Conservation (phyloP, 2,113 vertebrate genomes). For the Alosa alosa region DNA sequence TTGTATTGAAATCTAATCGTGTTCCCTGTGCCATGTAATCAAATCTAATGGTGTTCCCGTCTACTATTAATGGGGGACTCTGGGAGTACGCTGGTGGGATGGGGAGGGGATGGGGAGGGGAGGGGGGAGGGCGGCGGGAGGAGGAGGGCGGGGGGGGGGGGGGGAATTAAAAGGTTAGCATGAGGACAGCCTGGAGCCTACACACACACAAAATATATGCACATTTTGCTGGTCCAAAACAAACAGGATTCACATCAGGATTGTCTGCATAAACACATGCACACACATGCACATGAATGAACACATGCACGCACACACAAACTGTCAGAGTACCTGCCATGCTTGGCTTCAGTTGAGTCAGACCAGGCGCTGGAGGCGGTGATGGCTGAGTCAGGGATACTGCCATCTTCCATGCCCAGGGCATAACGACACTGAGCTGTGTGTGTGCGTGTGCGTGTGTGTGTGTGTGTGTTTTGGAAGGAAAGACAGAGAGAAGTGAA, state of each 20-base stretch:
- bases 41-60: constrained; percentile 7
- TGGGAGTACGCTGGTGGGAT: neutral
- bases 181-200: neutral
- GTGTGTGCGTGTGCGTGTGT: constrained; percentile 15
- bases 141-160: neutral
- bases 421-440: constrained; percentile 89
- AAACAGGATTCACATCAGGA: neutral
- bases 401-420: constrained; percentile 90
- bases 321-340: constrained; percentile 76
- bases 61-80: neutral
- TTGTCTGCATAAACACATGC: neutral
- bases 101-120: neutral
- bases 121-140: neutral
- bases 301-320: constrained; percentile 28
- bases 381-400: constrained; percentile 86
- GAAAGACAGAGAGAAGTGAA: neutral
- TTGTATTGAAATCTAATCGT: constrained; percentile 11
- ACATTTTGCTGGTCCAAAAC: neutral
- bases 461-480: neutral
- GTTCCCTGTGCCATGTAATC: constrained; percentile 8
- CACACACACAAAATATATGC: constrained; percentile 15
- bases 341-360: constrained; percentile 89
- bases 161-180: neutral
- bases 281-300: neutral
- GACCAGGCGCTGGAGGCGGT: constrained; percentile 91